phyloP scores from a whole-genome alignment of 2,113 vertebrate genomes.

The Lagopus muta region DNA sequence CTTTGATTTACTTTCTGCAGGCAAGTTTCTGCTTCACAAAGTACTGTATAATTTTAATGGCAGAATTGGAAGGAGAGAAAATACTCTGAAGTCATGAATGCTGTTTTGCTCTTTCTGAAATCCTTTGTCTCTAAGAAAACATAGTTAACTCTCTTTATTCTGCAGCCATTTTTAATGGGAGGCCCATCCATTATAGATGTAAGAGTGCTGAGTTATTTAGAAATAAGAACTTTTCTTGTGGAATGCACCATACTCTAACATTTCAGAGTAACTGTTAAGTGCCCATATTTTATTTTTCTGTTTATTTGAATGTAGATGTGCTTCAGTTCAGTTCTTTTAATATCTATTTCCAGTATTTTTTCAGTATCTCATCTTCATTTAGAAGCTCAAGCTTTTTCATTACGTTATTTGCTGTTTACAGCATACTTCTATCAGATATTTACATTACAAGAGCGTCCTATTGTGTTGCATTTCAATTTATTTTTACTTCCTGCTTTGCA shows the following conservation, averaged over 20 bases:
- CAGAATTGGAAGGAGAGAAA: neutral
- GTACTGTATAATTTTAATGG: neutral
- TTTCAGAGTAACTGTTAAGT: neutral
- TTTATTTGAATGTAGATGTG: neutral
- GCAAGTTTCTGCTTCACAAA: neutral
- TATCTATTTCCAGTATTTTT: neutral
- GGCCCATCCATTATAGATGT: neutral
- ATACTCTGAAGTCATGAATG: neutral
- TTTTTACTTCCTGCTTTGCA: neutral
- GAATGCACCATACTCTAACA: neutral
- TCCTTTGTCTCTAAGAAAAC: neutral
- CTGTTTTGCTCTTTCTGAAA: neutral
- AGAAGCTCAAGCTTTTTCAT: neutral
- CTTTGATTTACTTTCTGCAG: neutral
- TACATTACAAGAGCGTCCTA: neutral
- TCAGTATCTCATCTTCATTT: neutral
- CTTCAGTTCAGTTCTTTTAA: neutral
- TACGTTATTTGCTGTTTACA: neutral
- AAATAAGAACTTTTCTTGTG: neutral
- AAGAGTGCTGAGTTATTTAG: neutral
- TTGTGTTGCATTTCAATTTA: neutral
- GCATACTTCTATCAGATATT: neutral
- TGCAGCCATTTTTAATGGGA: slow-evolving; percentile 4
- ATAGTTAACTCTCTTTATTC: neutral
- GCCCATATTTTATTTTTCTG: neutral